Conservation (phyloP, 2,113 vertebrate species). For the Lanius collurio region DNA sequence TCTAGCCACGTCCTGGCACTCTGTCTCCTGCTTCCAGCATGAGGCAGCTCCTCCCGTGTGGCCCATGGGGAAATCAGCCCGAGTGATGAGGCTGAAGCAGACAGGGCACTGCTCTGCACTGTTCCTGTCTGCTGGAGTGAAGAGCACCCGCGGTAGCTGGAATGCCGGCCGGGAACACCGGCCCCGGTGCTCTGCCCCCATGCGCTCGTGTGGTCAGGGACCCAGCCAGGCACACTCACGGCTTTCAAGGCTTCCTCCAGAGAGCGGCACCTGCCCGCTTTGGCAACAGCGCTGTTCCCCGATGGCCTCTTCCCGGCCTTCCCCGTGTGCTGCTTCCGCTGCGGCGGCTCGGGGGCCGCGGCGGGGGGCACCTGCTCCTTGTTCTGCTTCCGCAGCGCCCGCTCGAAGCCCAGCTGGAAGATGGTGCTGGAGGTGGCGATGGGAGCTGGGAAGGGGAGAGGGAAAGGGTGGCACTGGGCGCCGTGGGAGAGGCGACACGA, state of each 20-base stretch:
- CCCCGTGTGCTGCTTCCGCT: slow-evolving; percentile 51
- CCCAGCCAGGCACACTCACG: slow-evolving; percentile 70
- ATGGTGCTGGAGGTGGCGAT: slow-evolving; percentile 79
- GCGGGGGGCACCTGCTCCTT: slow-evolving; percentile 92
- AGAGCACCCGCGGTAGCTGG: accelerated
- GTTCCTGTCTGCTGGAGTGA: accelerated
- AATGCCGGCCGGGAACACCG: accelerated
- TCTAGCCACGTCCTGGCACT: neutral
- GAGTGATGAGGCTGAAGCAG: accelerated
- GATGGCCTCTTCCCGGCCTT: slow-evolving; percentile 39
- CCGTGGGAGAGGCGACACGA: neutral
- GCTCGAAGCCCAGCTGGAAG: slow-evolving; percentile 84
- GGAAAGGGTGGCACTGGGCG: too few relatives aligned
- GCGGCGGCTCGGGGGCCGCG: slow-evolving; percentile 58
- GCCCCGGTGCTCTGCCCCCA: neutral
- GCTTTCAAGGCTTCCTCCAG: slow-evolving; percentile 89
- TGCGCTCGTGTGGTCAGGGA: accelerated
- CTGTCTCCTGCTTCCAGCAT: neutral
- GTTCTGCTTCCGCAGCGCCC: slow-evolving; percentile 83
- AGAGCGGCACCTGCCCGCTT: slow-evolving; percentile 66
- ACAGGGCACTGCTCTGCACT: too few relatives aligned
- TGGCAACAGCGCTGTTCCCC: neutral
- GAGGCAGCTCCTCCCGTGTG: neutral
- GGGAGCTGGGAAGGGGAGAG: slow-evolving; percentile 56
- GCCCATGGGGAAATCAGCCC: accelerated